Evolutionary conservation across 2,888 invertebrate species (phyloP).

Genomic region (Incurvaria masculella): DNA sequence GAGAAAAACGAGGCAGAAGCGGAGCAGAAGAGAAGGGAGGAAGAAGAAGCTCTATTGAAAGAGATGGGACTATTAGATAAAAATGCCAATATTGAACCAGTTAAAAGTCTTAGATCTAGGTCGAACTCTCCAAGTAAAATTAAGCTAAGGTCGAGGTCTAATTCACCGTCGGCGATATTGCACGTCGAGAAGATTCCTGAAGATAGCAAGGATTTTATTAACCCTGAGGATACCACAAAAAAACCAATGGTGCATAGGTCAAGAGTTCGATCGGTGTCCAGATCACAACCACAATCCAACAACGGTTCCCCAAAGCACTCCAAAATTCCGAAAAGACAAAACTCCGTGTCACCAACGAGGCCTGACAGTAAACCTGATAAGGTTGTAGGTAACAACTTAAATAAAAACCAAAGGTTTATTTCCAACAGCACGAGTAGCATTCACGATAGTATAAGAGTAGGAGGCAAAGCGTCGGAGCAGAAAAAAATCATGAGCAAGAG

Average conservation of each 20-base stretch:
- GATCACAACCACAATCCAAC: conserved; percentile 46
- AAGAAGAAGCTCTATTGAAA: conserved; percentile 45
- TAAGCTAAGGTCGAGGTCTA: conserved; percentile 40
- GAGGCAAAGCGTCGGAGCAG: conserved; percentile 35
- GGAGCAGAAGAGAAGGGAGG: conserved; percentile 37
- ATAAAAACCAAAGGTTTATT: conserved; percentile 37
- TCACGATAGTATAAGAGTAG: conserved; percentile 42
- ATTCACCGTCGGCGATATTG: conserved; percentile 39
- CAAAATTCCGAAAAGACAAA: conserved; percentile 48
- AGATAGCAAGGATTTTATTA: conserved; percentile 28
- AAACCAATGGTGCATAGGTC: conserved; percentile 37
- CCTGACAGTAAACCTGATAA: conserved; percentile 22
- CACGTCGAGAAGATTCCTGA: conserved; percentile 30
- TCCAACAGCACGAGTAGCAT: conserved; percentile 51
- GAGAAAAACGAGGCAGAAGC: conserved; percentile 48
- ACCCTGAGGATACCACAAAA: conserved; percentile 26
- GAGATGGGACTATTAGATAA: conserved; percentile 48
- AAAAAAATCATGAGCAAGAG: conserved; percentile 41
- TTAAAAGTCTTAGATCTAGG: conserved; percentile 33
- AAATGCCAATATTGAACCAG: conserved; percentile 24
- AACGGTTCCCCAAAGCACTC: conserved; percentile 48
- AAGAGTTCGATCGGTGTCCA: conserved; percentile 34
- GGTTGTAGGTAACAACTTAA: conserved; percentile 29
- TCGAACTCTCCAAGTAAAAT: conserved; percentile 42
- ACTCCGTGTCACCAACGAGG: conserved; percentile 42